Evolutionary conservation across 2,797 vertebrate species (phyloP).

Genomic region (Eupleurogrammus muticus): DNA sequence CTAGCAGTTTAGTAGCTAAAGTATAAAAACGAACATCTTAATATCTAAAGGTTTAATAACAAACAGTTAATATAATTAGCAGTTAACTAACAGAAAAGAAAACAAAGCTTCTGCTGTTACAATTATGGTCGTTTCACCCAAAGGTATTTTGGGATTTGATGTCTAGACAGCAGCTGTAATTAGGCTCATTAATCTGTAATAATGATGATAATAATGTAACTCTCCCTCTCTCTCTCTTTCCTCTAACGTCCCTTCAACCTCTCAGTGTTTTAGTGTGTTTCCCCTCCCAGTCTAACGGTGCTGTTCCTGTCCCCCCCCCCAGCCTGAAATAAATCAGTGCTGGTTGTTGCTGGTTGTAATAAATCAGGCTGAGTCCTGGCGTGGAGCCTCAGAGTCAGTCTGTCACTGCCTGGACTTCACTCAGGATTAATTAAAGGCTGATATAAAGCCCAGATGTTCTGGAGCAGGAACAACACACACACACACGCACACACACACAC

Average conservation of each 20-base stretch:
- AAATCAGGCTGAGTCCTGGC: constrained; percentile 98
- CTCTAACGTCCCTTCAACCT: constrained; percentile 54
- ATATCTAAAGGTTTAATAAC: no score
- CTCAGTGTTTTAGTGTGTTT: constrained; percentile 71
- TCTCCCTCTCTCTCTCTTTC: constrained; percentile 60
- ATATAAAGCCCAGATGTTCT: constrained; percentile 99
- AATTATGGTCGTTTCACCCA: constrained; percentile 46
- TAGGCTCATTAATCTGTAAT: constrained; percentile 60
- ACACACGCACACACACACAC: no score
- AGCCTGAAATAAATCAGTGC: constrained; percentile 98
- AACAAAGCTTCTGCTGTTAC: no score
- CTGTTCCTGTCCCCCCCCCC: constrained; percentile 85
- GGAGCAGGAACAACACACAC: constrained; percentile 75
- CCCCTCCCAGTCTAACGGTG: constrained; percentile 82
- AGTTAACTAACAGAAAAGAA: no score
- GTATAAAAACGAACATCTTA: no score
- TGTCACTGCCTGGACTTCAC: constrained; percentile 99
- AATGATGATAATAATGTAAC: background rate
- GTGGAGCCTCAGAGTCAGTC: constrained; percentile 99
- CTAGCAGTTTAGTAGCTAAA: no score
- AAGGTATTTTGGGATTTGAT: constrained; percentile 68
- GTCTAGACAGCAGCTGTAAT: constrained; percentile 68
- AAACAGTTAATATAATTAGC: no score
- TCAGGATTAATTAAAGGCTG: constrained; percentile 99
- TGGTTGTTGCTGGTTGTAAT: constrained; percentile 96